Conservation (phyloP, 2,113 vertebrate species). For the Ranitomeya variabilis region DNA sequence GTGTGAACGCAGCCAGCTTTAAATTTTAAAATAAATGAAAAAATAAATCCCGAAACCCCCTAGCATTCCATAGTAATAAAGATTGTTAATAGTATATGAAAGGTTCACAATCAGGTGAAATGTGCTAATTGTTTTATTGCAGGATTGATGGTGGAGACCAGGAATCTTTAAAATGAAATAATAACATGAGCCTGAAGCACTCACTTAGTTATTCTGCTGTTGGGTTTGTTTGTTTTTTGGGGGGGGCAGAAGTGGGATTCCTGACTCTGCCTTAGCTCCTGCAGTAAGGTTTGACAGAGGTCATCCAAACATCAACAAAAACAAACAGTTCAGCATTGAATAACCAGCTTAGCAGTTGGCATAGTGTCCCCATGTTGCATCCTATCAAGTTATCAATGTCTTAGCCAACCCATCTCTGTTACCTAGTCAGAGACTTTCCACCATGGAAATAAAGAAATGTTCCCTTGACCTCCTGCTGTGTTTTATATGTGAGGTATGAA, state of each 20-base stretch:
- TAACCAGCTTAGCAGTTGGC: conserved; percentile 55
- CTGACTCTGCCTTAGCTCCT: conserved; percentile 52
- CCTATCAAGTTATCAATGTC: conserved; percentile 45
- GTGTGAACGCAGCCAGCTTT: no score
- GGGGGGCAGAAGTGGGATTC: conserved; percentile 41
- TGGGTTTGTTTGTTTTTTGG: conserved; percentile 54
- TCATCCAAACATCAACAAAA: conserved; percentile 55
- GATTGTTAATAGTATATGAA: neutral
- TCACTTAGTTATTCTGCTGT: conserved; percentile 48
- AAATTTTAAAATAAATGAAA: neutral
- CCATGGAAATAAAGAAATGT: conserved; percentile 4
- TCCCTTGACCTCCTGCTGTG: conserved; percentile 6
- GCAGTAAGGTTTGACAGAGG: conserved; percentile 53
- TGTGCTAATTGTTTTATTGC: conserved; percentile 53
- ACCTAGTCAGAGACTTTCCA: conserved; percentile 21
- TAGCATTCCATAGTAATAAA: neutral
- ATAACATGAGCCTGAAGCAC: conserved; percentile 44
- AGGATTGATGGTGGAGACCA: conserved; percentile 25
- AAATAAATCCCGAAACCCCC: neutral
- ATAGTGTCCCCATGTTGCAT: conserved; percentile 5
- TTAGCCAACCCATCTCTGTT: conserved; percentile 33
- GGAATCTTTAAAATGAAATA: conserved; percentile 46
- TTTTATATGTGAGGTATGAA: conserved; percentile 4
- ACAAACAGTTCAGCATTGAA: conserved; percentile 54
- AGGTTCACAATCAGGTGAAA: conserved; percentile 36